Base-by-base conservation (phyloP, 2,888 invertebrate genomes). In the Andricus quercusramuli region DNA sequence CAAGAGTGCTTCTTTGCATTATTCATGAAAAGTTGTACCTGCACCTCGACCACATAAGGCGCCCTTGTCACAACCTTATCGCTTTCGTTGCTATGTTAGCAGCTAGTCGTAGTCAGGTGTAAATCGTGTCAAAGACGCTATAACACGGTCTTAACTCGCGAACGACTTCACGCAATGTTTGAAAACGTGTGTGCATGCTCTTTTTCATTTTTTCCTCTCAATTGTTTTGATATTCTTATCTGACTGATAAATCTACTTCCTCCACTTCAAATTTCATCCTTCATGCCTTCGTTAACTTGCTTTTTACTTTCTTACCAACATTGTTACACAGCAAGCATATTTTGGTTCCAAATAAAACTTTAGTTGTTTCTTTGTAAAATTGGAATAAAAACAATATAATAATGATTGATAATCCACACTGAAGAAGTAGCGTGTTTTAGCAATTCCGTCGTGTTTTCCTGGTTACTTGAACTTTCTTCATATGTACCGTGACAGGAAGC, bases 31-130 rank as follows among this genome's bases (percentile, higher is more conserved):
- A 84, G 80, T 82, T 83, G 82, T 83, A 84, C 78, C 79, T 83
- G 78, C 78, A 85, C 84, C 80, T 83, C 79, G 79, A 83, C 77
- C 83, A 87, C 89, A 89, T 90, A 90, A 89, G 84, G 83, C 85
- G 84, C 87, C 87, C 89, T 86, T 84, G 86, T 80, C 84, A 82
- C 83, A 80, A 86, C 85, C 87, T 88, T 90, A 89, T 89, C 90
- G 86, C 62, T 80, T 82, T 79, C 78, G 81, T 83, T 85, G 82
- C 82, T 79, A 79, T 82, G 82, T 81, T 83, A 82, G 80, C 76
- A 81, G 85, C 87, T 88, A 85, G 84, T 83, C 83, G 83, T 80
- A 82, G 83, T 83, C 83, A 65, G 59, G 80, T 78, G 78, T 68
- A 62, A 78, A 77, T 80, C 76, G 56, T 67, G 56, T 78, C 62